phyloP scores from a whole-genome alignment of 2,113 vertebrate genomes.

The Arizona elegans region DNA sequence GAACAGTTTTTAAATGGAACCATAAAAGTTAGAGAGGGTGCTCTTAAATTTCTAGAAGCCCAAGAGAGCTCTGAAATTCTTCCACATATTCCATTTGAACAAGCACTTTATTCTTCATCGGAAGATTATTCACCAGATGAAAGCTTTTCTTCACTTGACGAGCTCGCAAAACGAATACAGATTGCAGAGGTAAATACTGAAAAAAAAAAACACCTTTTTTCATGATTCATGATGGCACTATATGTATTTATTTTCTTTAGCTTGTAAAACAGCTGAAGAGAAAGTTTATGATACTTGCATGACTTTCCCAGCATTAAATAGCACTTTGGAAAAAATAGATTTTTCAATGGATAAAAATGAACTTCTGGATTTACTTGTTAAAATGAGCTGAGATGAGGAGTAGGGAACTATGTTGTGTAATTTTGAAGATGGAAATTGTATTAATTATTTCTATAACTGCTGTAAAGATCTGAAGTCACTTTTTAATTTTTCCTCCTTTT shows the following conservation, averaged over 20 bases:
- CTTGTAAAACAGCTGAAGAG: background rate
- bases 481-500: background rate
- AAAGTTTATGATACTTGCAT: background rate
- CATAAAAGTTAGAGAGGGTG: constrained; percentile 63
- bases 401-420: background rate
- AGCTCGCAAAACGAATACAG: constrained; percentile 86
- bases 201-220: constrained; percentile 17
- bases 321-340: background rate
- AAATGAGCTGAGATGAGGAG: background rate
- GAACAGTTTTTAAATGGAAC: constrained; percentile 68
- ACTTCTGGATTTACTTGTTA: background rate
- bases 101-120: constrained; percentile 64
- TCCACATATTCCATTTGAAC: constrained; percentile 67
- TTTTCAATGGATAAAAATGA: background rate
- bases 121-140: constrained; percentile 73
- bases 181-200: constrained; percentile 81
- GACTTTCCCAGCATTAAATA: background rate
- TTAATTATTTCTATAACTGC: background rate
- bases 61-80: constrained; percentile 66
- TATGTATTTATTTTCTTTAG: background rate
- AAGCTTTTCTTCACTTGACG: constrained; percentile 82
- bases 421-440: background rate
- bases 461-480: background rate
- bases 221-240: background rate
- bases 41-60: constrained; percentile 48